Base-by-base conservation (phyloP, 2,888 invertebrate species). In the Ganaspis brasiliensis region DNA sequence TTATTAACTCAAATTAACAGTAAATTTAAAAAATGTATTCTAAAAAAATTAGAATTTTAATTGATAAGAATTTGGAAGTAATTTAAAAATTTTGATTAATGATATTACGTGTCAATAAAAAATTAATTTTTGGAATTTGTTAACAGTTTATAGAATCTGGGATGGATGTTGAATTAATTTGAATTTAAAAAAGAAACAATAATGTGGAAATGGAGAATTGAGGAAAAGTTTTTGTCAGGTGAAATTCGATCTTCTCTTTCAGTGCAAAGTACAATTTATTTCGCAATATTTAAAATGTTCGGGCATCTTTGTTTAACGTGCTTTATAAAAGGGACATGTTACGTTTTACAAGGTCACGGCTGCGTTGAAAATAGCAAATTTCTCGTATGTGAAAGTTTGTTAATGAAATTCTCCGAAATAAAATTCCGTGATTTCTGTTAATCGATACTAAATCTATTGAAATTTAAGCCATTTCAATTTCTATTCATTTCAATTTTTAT, bases 311-410 rank as follows among this genome's bases (percentile, higher is more conserved):
- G 40, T 40, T 19, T 37, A 40, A 40, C 40, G 21, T 40, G 14
- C 14, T 67, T 61, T 61, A 61, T 24, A 45, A 67, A 67, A 67
- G n/a, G 67, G 45, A 45, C n/a, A 21, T 45, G 24, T 45, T 45
- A 67, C 67, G 19, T n/a, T 67, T 45, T 24, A 67, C 45, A 67
- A 67, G 67, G 67, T 67, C 45, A 67, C 45, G n/a, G n/a, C 21
- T 45, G 45, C 10, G 24, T 24, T 67, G 67, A 45, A 63, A 45
- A 45, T 67, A 67, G 67, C 8, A 45, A 67, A 40, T 45, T 21
- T 9, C 45, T 45, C n/a, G n/a, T 19, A 67, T 45, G 67, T 67
- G 45, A 67, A 67, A 67, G 24, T 67, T 67, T 45, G 24, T 67
- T 40, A 67, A 67, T 45, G 67, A 45, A n/a, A 67, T 67, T 67